Evolutionary conservation across 2,797 vertebrate species (phyloP), one percentile per base, ranked within the genome.

Genomic region (Erethizon dorsatum): DNA sequence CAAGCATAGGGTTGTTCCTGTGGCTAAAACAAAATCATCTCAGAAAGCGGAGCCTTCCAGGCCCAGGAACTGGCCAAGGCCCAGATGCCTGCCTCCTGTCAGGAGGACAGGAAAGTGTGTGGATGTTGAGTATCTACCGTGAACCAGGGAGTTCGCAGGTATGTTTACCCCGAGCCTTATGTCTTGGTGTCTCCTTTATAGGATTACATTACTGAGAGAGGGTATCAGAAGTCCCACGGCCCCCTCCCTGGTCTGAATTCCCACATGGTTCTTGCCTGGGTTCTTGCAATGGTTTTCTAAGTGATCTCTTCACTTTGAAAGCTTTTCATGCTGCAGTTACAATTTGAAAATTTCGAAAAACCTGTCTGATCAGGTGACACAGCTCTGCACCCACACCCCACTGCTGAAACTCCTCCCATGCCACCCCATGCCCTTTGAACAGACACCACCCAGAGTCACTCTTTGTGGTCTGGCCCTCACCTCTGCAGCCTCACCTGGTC

Each of bases 1-100:
- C 78, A 97, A 96, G 97, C 79, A 97, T 26, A 65, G 73, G 52
- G 77, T 37, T 91, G 33, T 31, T 85, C 93, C 88, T 88, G 82
- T 41, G 79, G 95, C 96, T 96, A 94, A 91, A 88, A 26, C 57
- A 83, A 93, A 91, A 63, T 75, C 41, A 69, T 77, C 77, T 88
- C 87, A 91, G 57, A 95, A 89, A 91, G 50, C 41, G 94, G 59
- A 85, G 63, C 67, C 37, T n/a, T 20, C 22, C 22, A 54, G 59
- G 50, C 47, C 45, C 15, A 83, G 95, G 87, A 56, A 20, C 61
- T 0, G 0, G 41, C n/a, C 4, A 3, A 50, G 28, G 26, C 28
- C 26, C 31, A 11, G 79, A 52, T 63, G 41, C 57, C 83, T 20
- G 61, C 56, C 65, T 59, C 52, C 9, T 0, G 3, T 54, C 26